Base-by-base conservation (phyloP, 1,140 invertebrate species). In the Nasonia giraulti region DNA sequence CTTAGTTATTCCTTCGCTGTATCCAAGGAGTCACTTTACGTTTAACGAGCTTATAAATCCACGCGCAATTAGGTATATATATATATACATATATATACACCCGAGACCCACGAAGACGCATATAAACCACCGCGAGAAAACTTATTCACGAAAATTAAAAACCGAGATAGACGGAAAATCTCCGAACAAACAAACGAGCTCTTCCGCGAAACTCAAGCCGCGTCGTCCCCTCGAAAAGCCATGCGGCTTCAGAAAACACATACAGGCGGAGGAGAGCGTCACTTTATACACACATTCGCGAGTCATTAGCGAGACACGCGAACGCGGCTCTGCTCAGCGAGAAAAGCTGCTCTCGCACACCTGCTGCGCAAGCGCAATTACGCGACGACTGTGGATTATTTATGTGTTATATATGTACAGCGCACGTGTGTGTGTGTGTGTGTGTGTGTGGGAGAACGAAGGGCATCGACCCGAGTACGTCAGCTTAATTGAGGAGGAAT, bases 221-320 rank as follows among this genome's bases (percentile, higher is more conserved):
- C 55, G 17, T n/a, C 20, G 6, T 62, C 20, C 20, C 6, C 55
- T n/a, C 20, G 17, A n/a, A 62, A 62, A 62, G 20, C 33, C 3
- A 2, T 27, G 33, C 33, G 33, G 33, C 55, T 7, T 5, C 55
- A n/a, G 55, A 62, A 62, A 62, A 62, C n/a, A 62, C 17, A n/a
- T 2, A 17, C 6, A 37, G 3, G 33, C 33, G 0, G 55, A n/a
- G 20, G 55, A n/a, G 55, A 7, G 17, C 17, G 3, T 31, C 73
- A 75, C 73, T 75, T 40, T n/a, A 31, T 75, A 44, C 73, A 44
- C 73, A 44, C 73, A 44, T 75, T 75, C 73, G 73, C 37, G 20
- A 74, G 33, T 75, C 73, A 75, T 75, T 75, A 75, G 44, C 75
- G 47, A n/a, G 40, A 27, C 7, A 37, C 20, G 27, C 75, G 37